Percentiles rank a stretch among this genome's conserved stretches.
Evolutionary conservation across 2,888 invertebrate genomes (phyloP).

Genomic region (Chironomus riparius): DNA sequence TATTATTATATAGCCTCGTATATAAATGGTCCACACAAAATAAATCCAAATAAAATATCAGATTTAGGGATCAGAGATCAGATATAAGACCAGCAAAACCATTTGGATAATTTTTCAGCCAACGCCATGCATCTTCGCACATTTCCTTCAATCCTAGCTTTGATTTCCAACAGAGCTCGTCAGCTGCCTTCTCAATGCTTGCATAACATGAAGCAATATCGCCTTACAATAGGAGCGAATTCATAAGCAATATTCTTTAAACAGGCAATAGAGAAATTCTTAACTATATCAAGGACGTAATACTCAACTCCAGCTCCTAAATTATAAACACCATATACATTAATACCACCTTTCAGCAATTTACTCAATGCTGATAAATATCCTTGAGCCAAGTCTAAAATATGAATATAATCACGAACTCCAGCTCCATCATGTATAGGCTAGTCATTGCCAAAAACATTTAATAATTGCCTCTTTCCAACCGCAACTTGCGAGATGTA

Average conservation of each 20-base stretch:
- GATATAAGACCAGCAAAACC: slow-evolving; percentile 48
- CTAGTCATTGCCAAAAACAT: slow-evolving; percentile 82
- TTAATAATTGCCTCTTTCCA: slow-evolving; percentile 62
- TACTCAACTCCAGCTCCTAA: slow-evolving; percentile 85
- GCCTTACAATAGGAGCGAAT: slow-evolving; percentile 69
- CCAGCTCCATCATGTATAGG: slow-evolving; percentile 83
- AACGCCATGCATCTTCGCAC: slow-evolving; percentile 88
- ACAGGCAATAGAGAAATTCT: slow-evolving; percentile 82
- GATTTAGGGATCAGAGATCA: slow-evolving; percentile 4
- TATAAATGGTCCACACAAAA: too few relatives aligned
- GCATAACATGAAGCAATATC: slow-evolving; percentile 90
- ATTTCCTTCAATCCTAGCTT: slow-evolving; percentile 54
- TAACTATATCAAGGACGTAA: slow-evolving; percentile 80
- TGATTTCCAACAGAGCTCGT: slow-evolving; percentile 79
- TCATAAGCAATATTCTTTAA: slow-evolving; percentile 65
- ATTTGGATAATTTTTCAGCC: slow-evolving; percentile 87
- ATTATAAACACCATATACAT: slow-evolving; percentile 76
- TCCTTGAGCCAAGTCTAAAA: slow-evolving; percentile 87
- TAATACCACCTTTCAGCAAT: slow-evolving; percentile 55
- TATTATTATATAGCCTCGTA: too few relatives aligned
- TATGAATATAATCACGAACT: slow-evolving; percentile 70
- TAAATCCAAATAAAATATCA: too few relatives aligned
- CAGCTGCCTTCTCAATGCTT: slow-evolving; percentile 67
- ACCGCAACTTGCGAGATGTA: slow-evolving; percentile 86
- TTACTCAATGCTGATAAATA: slow-evolving; percentile 85